Evolutionary conservation across 2,113 vertebrate genomes (phyloP).

Genomic region (Pardalotus punctatus): DNA sequence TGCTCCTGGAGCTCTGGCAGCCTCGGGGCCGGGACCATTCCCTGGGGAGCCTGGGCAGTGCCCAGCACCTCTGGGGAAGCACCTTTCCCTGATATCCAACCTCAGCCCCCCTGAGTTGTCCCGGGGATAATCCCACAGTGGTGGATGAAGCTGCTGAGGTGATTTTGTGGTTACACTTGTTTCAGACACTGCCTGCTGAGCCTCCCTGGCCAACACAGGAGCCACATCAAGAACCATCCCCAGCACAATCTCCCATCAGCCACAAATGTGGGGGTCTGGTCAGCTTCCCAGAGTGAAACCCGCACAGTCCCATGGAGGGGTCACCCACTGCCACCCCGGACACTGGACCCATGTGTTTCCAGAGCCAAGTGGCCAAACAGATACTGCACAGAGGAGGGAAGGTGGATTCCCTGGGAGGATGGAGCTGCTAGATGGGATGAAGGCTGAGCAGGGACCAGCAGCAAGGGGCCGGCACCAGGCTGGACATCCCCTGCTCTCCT

Average conservation of each 20-base stretch:
- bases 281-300: fast-evolving
- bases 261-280: fast-evolving
- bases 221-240: not conserved
- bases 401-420: not conserved
- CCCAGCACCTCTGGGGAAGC: not conserved
- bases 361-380: not conserved
- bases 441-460: not conserved
- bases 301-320: fast-evolving
- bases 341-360: fast-evolving
- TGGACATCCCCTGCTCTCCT: not conserved
- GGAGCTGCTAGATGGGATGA: not conserved
- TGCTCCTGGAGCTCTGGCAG: not conserved
- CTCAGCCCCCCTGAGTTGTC: not conserved
- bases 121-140: not conserved
- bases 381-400: not conserved
- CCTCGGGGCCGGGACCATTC: not conserved
- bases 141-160: not conserved
- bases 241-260: not conserved
- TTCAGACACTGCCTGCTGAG: not conserved
- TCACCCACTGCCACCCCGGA: fast-evolving
- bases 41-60: not conserved
- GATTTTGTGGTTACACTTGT: not conserved
- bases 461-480: not conserved
- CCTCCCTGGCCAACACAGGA: not conserved
- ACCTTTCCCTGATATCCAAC: fast-evolving